A percentile compares a stretch with the other conserved stretches of the same genome.
These are phyloP conservation scores for Drosophila pachea DNA, from an alignment of 1,140 invertebrate species.

Conservation along the genomic window DNA sequence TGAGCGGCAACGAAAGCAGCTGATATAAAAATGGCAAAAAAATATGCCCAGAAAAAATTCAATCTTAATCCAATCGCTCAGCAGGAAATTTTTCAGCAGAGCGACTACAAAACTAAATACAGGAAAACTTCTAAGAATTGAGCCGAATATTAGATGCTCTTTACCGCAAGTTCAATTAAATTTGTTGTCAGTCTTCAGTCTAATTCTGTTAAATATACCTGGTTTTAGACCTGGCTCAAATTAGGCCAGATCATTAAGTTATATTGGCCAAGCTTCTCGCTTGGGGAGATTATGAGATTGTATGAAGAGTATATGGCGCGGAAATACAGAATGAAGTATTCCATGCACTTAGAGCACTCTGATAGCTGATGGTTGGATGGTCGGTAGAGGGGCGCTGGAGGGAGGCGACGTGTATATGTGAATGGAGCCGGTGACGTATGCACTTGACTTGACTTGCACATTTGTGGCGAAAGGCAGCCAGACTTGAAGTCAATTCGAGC, in stretches of 20 bases:
- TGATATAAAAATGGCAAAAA: conserved; percentile 31
- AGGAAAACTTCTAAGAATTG: conserved; percentile 28
- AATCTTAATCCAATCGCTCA: conserved; percentile 68
- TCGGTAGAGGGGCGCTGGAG: background rate
- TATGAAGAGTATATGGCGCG: background rate
- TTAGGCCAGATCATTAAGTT: too few species aligned
- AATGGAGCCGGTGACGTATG: conserved; percentile 59
- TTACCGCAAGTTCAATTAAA: background rate
- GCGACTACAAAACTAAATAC: conserved; percentile 25
- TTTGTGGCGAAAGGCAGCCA: conserved; percentile 48
- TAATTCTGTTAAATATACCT: too few species aligned
- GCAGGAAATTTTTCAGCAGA: conserved; percentile 38
- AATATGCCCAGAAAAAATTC: conserved; percentile 52
- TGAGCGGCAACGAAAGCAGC: too few species aligned
- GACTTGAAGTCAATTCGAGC: conserved; percentile 55
- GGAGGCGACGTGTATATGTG: conserved; percentile 25
- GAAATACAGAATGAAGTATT: conserved; percentile 21
- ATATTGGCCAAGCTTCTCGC: too few species aligned
- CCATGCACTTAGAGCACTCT: conserved; percentile 43
- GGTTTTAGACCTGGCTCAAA: too few species aligned
- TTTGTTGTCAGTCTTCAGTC: too few species aligned
- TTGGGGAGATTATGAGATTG: too few species aligned
- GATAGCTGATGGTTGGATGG: too few species aligned
- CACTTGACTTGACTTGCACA: conserved; percentile 68
- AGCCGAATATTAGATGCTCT: background rate